Evolutionary conservation across 2,888 invertebrate genomes (phyloP).

Genomic region (Entomobrya proxima): DNA sequence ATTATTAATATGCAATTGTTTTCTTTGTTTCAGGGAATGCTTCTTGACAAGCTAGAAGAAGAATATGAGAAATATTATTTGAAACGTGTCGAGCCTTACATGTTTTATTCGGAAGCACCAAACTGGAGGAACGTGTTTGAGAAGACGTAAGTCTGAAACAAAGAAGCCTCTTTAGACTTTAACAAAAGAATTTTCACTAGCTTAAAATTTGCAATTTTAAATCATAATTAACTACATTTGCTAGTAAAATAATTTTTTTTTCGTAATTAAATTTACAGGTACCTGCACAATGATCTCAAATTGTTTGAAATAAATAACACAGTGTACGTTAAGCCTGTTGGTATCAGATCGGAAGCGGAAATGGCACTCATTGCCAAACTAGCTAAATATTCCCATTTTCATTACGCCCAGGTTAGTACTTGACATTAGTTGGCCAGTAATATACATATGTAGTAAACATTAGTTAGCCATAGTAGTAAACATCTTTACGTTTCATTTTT

Average conservation of each 20-base stretch:
- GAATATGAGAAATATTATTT: conserved; percentile 71
- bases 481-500: conserved; percentile 18
- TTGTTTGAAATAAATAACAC: conserved; percentile 73
- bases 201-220: too few species aligned
- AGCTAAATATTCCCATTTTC: conserved; percentile 73
- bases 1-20: conserved; percentile 13
- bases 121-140: conserved; percentile 71
- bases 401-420: conserved; percentile 61
- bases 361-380: conserved; percentile 71
- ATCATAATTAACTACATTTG: background rate
- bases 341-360: conserved; percentile 71
- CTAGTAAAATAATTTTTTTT: background rate
- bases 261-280: too few species aligned
- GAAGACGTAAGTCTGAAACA: conserved; percentile 70
- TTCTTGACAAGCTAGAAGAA: conserved; percentile 70
- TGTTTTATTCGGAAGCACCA: conserved; percentile 71
- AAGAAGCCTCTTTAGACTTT: too few species aligned
- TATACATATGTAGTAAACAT: background rate
- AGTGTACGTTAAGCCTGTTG: conserved; percentile 72
- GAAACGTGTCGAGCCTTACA: conserved; percentile 71
- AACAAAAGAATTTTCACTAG: too few species aligned
- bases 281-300: conserved; percentile 73
- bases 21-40: conserved; percentile 67
- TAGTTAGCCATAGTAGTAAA: background rate
- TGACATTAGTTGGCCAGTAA: background rate